phyloP scores from a whole-genome alignment of 2,888 invertebrate genomes.

The Coelopa pilipes region DNA sequence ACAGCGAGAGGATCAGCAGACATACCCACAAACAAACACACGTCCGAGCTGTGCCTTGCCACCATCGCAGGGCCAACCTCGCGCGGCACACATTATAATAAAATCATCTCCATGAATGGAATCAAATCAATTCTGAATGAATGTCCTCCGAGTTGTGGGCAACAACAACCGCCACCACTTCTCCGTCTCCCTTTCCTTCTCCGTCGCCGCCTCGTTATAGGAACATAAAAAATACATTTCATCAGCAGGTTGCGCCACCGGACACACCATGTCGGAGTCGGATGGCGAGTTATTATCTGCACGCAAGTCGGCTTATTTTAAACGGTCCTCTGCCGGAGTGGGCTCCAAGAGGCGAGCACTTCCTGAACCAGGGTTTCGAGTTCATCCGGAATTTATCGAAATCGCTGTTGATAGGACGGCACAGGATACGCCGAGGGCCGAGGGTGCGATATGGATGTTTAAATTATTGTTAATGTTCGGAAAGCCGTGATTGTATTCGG shows the following conservation, averaged over 20 bases:
- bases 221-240: constrained; percentile 52
- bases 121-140: constrained; percentile 61
- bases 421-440: background rate
- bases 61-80: constrained; percentile 29
- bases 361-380: constrained; percentile 23
- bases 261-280: constrained; percentile 22
- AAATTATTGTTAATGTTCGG: constrained; percentile 38
- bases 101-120: constrained; percentile 62
- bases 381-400: constrained; percentile 46
- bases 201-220: constrained; percentile 50
- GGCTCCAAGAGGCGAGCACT: background rate
- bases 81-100: constrained; percentile 48
- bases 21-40: background rate
- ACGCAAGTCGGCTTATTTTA: constrained; percentile 63
- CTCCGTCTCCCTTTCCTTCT: too few species aligned
- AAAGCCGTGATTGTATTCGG: constrained; percentile 41
- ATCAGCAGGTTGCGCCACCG: constrained; percentile 16
- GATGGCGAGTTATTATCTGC: constrained; percentile 57
- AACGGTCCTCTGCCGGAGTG: constrained; percentile 52
- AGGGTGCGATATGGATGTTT: constrained; percentile 35
- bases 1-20: too few species aligned
- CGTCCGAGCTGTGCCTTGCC: background rate
- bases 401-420: constrained; percentile 38
- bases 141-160: constrained; percentile 31
- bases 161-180: constrained; percentile 46